Conservation (phyloP, 2,113 vertebrate genomes). For the Catharus bicknelli region DNA sequence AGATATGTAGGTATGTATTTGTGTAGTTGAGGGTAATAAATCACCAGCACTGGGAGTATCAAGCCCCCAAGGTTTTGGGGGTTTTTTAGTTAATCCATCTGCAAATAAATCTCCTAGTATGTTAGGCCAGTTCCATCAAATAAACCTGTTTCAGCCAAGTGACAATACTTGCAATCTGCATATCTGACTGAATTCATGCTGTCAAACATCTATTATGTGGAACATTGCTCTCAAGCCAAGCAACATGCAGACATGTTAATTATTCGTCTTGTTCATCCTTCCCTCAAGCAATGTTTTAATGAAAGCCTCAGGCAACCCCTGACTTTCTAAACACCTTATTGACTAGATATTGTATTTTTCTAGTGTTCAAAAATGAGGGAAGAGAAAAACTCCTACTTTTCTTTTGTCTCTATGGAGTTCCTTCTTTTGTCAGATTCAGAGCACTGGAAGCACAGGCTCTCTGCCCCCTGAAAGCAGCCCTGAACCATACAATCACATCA, state of each 20-base stretch:
- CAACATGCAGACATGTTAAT: neutral
- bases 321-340: slow-evolving; percentile 2
- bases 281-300: slow-evolving; percentile 41
- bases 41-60: neutral
- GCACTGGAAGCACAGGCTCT: neutral
- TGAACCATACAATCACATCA: neutral
- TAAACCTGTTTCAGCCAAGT: neutral
- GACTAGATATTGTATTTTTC: neutral
- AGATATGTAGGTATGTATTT: neutral
- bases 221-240: neutral
- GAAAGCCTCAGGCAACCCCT: slow-evolving; percentile 5
- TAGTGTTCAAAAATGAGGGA: neutral
- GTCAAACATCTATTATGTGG: neutral
- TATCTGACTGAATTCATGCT: neutral
- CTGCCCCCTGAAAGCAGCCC: neutral
- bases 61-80: neutral
- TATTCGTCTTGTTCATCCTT: slow-evolving; percentile 7
- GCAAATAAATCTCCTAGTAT: neutral
- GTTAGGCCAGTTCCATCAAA: neutral
- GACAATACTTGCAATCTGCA: neutral
- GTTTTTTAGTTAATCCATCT: neutral
- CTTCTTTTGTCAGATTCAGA: neutral
- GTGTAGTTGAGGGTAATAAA: neutral
- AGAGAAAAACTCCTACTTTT: neutral
- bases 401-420: neutral